A percentile compares a stretch with the other conserved stretches of the same genome.
Conservation (phyloP, 2,797 vertebrate species). For the Alfaro cultratus region DNA sequence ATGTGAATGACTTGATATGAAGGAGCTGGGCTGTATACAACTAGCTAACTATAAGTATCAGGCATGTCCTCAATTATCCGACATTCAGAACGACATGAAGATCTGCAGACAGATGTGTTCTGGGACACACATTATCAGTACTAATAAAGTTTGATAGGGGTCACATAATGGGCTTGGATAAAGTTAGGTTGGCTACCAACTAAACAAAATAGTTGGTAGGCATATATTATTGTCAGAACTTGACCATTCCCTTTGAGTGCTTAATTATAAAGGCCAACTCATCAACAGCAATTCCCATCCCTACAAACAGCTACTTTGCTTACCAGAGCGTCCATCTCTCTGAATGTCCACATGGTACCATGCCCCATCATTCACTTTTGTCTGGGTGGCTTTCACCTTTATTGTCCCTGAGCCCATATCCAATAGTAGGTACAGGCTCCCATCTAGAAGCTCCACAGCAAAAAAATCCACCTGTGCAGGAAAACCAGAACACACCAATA, state of each 20-base stretch:
- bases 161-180: neutral
- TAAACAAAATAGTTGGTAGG: neutral
- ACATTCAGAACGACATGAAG: neutral
- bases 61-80: neutral
- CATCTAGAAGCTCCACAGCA: conserved; percentile 95
- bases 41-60: no score
- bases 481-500: neutral
- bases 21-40: neutral
- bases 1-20: neutral
- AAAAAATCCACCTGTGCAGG: conserved; percentile 91
- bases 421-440: conserved; percentile 93
- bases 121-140: neutral
- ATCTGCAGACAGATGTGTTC: neutral
- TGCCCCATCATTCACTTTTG: conserved; percentile 96
- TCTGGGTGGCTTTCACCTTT: conserved; percentile 97
- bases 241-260: neutral
- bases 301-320: conserved; percentile 25
- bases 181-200: neutral
- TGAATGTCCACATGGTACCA: conserved; percentile 99
- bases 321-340: conserved; percentile 95
- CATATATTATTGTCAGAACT: neutral
- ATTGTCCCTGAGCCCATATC: conserved; percentile 99
- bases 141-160: neutral
- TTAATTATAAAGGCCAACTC: neutral
- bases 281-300: neutral